Evolutionary conservation across 2,113 vertebrate genomes (phyloP), one percentile per base, ranked within the genome.

Genomic region (Sinocyclocheilus grahami): DNA sequence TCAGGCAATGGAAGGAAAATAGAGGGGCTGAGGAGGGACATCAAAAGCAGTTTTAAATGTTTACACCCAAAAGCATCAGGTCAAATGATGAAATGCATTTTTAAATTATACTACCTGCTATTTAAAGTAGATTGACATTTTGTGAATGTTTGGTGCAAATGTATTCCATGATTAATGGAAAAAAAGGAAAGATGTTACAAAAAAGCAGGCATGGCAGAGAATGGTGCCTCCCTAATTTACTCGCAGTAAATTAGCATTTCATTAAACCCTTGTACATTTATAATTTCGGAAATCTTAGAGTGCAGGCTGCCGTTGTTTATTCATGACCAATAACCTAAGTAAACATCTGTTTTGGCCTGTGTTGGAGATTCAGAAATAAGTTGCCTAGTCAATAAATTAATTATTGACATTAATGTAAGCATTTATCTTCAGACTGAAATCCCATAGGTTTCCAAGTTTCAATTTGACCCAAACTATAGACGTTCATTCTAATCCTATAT

Each of bases 41-140:
- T 48, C 39, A 75, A 48, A 75, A n/a, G 39, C 39, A 2, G n/a
- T 76, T 51, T 51, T 76, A 51, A 76, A 48, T 76, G 72, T 76
- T 76, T 76, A 48, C 13, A 27, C 72, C 72, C 72, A 48, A 76
- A 76, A n/a, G 42, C 42, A 76, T 76, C n/a, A 48, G 72, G 72
- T 76, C n/a, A 76, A 76, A 76, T 24, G 37, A 46, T 76, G 12
- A 48, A 76, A 76, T 76, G 72, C 42, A 24, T 48, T 48, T 75
- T 48, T 24, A 48, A 24, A 48, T 75, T 3, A 75, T 75, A 22
- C 22, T 22, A 12, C 30, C 65, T 18, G 12, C 33, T 72, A 71
- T 74, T 74, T 74, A 42, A 74, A 42, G 9, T 42, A 46, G 37
- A 42, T 14, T 67, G 63, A 60, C 58, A 60, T 60, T 67, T 67